These are phyloP conservation scores for Lasioglossum malachurum DNA, from an alignment of 2,888 invertebrate genomes.

Conservation along the genomic window DNA sequence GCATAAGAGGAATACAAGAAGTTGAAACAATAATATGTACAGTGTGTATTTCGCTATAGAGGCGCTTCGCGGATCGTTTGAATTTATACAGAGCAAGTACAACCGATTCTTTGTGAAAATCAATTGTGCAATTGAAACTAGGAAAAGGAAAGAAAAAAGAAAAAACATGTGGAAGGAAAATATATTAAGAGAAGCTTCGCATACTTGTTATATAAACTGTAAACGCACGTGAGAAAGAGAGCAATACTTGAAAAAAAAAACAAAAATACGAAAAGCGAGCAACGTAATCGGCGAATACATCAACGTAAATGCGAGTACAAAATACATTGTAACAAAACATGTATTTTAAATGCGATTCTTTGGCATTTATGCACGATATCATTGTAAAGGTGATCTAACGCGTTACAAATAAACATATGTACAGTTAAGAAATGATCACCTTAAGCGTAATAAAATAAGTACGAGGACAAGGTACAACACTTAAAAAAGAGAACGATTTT, in stretches of 20 bases:
- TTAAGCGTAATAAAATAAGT: slow-evolving; percentile 59
- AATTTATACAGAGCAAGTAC: slow-evolving; percentile 48
- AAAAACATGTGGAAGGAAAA: not conserved
- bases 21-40: slow-evolving; percentile 65
- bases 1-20: slow-evolving; percentile 41
- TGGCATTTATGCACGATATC: slow-evolving; percentile 78
- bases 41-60: slow-evolving; percentile 60
- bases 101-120: slow-evolving; percentile 18
- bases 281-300: slow-evolving; percentile 39
- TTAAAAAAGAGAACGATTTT: slow-evolving; percentile 28
- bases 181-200: slow-evolving; percentile 2
- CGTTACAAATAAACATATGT: slow-evolving; percentile 55
- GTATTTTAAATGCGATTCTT: slow-evolving; percentile 82
- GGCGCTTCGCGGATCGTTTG: slow-evolving; percentile 37
- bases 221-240: slow-evolving; percentile 5
- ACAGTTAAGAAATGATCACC: slow-evolving; percentile 47
- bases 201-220: slow-evolving; percentile 6
- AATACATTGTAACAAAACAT: slow-evolving; percentile 65
- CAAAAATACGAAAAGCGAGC: slow-evolving; percentile 28
- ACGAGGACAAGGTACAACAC: slow-evolving; percentile 55
- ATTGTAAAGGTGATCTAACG: slow-evolving; percentile 51
- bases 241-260: slow-evolving; percentile 9
- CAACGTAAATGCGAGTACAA: slow-evolving; percentile 69
- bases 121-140: slow-evolving; percentile 20
- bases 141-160: not conserved